Evolutionary conservation across 2,888 invertebrate species (phyloP), one percentile per base, ranked within the genome.

Genomic region (Cephus pulcher): DNA sequence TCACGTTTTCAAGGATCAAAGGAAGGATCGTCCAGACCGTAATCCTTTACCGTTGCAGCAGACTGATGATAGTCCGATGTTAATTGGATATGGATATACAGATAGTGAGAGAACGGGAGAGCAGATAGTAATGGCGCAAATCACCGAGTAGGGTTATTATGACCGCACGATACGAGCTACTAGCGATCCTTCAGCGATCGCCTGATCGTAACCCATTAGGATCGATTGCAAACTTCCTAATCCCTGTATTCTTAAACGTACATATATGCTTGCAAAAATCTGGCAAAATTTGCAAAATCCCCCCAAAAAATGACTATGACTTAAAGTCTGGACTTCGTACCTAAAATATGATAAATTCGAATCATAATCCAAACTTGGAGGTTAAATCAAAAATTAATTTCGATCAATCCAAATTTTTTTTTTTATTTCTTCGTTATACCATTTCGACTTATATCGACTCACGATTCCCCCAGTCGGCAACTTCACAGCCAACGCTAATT

Each of bases 31-130:
- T 71, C 34, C 71, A 37, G 76, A 73, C 35, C 35, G 79, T 79
- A 79, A 77, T 79, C 37, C 76, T 79, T 78, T 80, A 80, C 80
- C 80, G 80, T 80, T 80, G 77, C 78, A n/a, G 33, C 11, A 34
- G 75, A 37, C 35, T 76, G 77, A 78, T 78, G 75, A 75, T 73
- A 40, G 79, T 74, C 69, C 68, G 70, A 78, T 74, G 75, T 75
- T 80, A 79, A 77, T 79, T 79, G 79, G 56, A 74, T 69, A 75
- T 35, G 34, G 35, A 69, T 73, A 78, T 75, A 68, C 56, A 56
- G 70, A 34, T 75, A 76, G 75, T 34, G 73, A 73, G 80, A 75
- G 56, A 78, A 74, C 71, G 37, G 34, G 75, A 75, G 74, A 71
- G n/a, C 68, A 75, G 75, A 34, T 77, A 34, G 79, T 79, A 79